These are phyloP conservation scores for Bradypodion pumilum DNA, from an alignment of 2,797 vertebrate genomes.

Conservation along the genomic window DNA sequence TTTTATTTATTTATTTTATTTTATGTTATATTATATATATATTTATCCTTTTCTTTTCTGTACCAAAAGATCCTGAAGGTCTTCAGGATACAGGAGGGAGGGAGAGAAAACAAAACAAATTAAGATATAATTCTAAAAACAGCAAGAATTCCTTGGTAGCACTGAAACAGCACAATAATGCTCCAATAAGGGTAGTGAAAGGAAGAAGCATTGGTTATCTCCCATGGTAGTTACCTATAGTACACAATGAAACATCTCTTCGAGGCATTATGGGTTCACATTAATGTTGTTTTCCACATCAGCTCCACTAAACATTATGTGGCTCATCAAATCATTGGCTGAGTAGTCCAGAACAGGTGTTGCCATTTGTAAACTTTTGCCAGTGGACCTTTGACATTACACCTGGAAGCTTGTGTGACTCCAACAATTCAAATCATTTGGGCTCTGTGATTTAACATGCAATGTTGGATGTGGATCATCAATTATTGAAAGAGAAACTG, in stretches of 20 bases:
- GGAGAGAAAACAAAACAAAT: background rate
- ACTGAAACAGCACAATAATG: background rate
- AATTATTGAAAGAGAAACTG: background rate
- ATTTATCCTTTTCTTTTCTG: background rate
- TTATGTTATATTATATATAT: too few species aligned
- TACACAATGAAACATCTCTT: background rate
- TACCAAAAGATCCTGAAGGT: background rate
- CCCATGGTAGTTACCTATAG: background rate
- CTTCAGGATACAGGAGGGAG: background rate
- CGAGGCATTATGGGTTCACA: background rate
- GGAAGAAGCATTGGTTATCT: background rate
- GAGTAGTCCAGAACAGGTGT: background rate
- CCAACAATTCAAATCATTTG: background rate
- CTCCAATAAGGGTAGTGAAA: background rate
- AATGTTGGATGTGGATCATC: background rate
- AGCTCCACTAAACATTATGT: background rate
- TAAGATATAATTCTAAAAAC: background rate
- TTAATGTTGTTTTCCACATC: background rate
- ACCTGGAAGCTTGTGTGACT: background rate
- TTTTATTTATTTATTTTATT: too few species aligned
- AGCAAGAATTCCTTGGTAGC: background rate
- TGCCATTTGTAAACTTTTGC: background rate
- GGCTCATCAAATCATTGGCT: background rate
- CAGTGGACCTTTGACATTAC: background rate
- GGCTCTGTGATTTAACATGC: too few species aligned